A percentile compares a stretch with the other conserved stretches of the same genome.
Conservation (phyloP, 2,113 vertebrate genomes). For the Colius striatus region DNA sequence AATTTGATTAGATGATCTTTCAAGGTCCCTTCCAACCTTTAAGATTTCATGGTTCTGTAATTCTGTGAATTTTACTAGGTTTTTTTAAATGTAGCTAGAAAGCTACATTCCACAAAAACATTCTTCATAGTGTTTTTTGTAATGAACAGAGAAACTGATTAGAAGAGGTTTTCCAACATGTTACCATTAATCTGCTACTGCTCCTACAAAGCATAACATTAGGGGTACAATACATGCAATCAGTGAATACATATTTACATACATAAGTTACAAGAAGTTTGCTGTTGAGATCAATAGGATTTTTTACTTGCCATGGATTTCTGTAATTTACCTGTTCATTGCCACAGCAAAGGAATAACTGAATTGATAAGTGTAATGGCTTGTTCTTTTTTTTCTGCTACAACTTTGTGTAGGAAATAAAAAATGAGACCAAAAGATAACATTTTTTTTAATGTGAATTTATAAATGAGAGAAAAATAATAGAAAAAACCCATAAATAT, state of each 20-base stretch:
- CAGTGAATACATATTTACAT: background rate
- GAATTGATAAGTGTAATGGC: background rate
- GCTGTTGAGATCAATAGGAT: background rate
- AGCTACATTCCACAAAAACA: background rate
- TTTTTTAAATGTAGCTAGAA: background rate
- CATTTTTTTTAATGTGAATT: background rate
- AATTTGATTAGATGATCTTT: too few species aligned
- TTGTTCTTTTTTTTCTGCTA: background rate
- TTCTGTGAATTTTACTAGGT: too few species aligned
- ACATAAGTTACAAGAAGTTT: background rate
- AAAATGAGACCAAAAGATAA: background rate
- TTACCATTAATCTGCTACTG: background rate
- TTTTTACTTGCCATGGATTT: background rate
- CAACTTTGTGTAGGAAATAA: background rate
- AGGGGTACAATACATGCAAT: background rate
- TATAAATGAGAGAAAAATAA: background rate
- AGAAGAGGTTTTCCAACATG: background rate
- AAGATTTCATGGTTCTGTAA: too few species aligned
- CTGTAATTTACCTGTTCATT: background rate
- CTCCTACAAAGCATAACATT: background rate
- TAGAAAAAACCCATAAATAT: background rate
- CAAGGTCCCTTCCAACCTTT: too few species aligned
- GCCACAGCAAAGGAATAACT: background rate
- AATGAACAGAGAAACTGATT: background rate
- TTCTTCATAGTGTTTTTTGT: background rate